phyloP scores from a whole-genome alignment of 2,888 invertebrate genomes.

The Harpagoxenus sublaevis region DNA sequence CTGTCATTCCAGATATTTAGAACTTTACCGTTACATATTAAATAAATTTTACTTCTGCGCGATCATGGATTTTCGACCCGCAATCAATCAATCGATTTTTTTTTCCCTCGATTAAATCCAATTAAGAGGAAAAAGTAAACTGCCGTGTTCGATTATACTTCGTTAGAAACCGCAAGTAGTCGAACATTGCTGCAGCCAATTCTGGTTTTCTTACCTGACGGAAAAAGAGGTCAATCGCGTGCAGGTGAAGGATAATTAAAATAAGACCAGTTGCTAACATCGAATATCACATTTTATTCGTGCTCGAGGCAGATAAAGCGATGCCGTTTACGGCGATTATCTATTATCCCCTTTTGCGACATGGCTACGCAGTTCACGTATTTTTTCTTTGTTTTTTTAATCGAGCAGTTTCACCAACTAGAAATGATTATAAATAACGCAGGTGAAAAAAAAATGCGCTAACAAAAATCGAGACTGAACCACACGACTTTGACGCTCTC shows the following conservation, averaged over 20 bases:
- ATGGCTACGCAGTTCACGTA: constrained; percentile 14
- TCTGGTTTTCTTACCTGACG: constrained; percentile 19
- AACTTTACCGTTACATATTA: constrained; percentile 24
- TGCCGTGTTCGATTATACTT: constrained; percentile 46
- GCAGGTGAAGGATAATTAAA: constrained; percentile 58
- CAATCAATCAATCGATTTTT: constrained; percentile 38
- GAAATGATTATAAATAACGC: constrained; percentile 12
- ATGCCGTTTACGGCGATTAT: constrained; percentile 64
- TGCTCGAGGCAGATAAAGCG: constrained; percentile 46
- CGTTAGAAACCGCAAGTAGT: constrained; percentile 38
- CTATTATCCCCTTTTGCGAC: constrained; percentile 45
- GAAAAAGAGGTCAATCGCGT: constrained; percentile 53
- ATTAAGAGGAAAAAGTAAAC: constrained; percentile 42
- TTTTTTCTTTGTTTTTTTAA: constrained; percentile 29
- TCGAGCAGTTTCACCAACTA: not conserved
- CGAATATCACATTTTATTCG: constrained; percentile 45
- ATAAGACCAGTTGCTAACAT: constrained; percentile 49
- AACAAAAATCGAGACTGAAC: not conserved
- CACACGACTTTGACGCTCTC: not conserved
- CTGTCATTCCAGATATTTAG: not conserved
- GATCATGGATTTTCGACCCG: constrained; percentile 21
- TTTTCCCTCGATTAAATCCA: constrained; percentile 34
- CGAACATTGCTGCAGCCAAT: constrained; percentile 45
- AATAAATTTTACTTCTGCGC: constrained; percentile 9
- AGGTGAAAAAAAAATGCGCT: not conserved